Evolutionary conservation across 2,113 vertebrate genomes (phyloP).

Genomic region (Aegithalos caudatus): DNA sequence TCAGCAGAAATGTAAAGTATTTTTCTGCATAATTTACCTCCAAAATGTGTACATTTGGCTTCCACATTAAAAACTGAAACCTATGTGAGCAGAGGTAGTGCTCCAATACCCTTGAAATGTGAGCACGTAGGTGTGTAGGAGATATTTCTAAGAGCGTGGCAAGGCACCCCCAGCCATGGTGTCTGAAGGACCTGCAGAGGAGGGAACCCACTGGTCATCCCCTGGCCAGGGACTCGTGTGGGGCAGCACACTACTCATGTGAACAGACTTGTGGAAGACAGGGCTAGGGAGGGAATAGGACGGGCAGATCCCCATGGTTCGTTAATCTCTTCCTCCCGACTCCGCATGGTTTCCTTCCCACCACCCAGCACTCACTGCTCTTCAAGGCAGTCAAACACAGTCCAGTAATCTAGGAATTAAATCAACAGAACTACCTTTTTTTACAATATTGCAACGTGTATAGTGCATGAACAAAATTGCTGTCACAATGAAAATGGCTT

Average conservation of each 20-base stretch:
- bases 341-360: neutral
- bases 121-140: neutral
- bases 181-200: rapidly evolving
- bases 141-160: neutral
- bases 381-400: neutral
- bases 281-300: rapidly evolving
- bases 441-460: neutral
- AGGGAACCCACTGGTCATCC: rapidly evolving
- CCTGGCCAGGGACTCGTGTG: rapidly evolving
- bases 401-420: neutral
- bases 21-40: slow-evolving; percentile 59
- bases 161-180: neutral
- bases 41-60: slow-evolving; percentile 14
- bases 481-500: neutral
- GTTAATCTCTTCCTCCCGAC: neutral
- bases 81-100: neutral
- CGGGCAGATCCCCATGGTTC: neutral
- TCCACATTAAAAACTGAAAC: neutral
- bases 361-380: neutral
- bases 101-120: neutral
- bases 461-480: neutral
- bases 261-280: rapidly evolving
- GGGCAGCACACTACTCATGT: rapidly evolving
- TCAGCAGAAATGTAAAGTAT: slow-evolving; percentile 48
- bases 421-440: neutral